These are phyloP conservation scores for Apostichopus japonicus DNA, from an alignment of 35 echinoderm and acorn worm species.

Conservation along the genomic window DNA sequence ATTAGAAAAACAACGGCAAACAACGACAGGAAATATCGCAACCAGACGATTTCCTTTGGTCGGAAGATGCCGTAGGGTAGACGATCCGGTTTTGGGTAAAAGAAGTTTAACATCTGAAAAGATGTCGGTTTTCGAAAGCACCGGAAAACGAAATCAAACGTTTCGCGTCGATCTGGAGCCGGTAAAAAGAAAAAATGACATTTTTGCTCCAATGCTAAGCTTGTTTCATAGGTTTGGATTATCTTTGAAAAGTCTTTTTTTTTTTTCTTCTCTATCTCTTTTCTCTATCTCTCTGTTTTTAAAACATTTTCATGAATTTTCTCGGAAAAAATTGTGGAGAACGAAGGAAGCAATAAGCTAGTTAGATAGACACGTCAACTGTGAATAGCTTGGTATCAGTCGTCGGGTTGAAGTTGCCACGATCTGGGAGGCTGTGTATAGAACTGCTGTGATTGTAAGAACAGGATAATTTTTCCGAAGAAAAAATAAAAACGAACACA, in stretches of 20 bases:
- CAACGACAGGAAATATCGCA: no score
- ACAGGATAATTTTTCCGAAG: no score
- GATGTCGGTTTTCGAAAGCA: neutral
- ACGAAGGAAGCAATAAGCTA: neutral
- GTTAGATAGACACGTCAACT: neutral
- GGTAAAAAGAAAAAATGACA: neutral
- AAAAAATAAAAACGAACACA: no score
- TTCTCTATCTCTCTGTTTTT: neutral
- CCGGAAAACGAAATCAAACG: neutral
- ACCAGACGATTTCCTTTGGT: neutral
- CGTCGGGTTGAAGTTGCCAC: neutral
- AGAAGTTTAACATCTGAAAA: neutral
- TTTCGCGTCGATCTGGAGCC: neutral
- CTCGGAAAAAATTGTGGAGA: neutral
- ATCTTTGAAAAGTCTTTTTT: neutral
- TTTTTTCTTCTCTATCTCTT: neutral
- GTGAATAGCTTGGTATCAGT: neutral
- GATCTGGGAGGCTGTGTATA: neutral
- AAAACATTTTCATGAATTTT: neutral
- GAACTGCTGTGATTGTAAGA: no score
- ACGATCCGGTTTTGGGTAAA: neutral
- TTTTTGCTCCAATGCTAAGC: neutral
- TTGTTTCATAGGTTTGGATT: neutral
- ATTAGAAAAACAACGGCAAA: neutral
- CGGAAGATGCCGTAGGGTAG: neutral